Evolutionary conservation across 2,888 invertebrate genomes (phyloP).

Genomic region (Dinocampus coccinellae): DNA sequence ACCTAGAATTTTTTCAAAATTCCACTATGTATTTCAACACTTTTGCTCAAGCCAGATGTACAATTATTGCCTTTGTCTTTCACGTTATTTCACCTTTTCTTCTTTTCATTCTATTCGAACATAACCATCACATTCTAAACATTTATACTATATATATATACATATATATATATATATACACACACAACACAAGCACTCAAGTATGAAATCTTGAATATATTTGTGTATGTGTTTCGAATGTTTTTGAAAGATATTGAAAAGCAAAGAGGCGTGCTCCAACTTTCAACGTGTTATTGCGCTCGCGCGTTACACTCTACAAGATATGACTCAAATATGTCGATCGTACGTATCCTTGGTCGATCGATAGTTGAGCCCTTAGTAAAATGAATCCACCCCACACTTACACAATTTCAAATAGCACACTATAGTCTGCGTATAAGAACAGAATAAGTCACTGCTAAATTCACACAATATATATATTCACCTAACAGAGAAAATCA

Average conservation of each 20-base stretch:
- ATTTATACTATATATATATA: not conserved
- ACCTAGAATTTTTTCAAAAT: not conserved
- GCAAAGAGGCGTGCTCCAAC: slow-evolving; percentile 24
- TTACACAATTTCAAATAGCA: not conserved
- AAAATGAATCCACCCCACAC: not conserved
- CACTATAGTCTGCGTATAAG: not conserved
- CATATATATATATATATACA: not conserved
- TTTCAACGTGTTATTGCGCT: slow-evolving; percentile 13
- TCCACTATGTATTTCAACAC: not conserved
- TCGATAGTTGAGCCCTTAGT: not conserved
- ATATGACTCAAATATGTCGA: slow-evolving; percentile 11
- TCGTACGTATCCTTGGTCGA: not conserved
- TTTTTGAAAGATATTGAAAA: slow-evolving; percentile 5
- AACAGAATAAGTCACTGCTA: no score
- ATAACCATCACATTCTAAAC: no score
- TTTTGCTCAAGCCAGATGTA: no score
- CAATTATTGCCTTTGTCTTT: no score
- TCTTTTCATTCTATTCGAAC: no score
- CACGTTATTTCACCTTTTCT: no score
- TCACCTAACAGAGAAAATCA: no score
- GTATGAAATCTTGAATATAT: no score
- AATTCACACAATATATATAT: no score
- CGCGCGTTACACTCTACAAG: not conserved
- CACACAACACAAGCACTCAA: no score
- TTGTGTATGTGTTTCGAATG: not conserved